Base-by-base conservation (phyloP, 2,888 invertebrate species). In the Tiphia femorata region DNA sequence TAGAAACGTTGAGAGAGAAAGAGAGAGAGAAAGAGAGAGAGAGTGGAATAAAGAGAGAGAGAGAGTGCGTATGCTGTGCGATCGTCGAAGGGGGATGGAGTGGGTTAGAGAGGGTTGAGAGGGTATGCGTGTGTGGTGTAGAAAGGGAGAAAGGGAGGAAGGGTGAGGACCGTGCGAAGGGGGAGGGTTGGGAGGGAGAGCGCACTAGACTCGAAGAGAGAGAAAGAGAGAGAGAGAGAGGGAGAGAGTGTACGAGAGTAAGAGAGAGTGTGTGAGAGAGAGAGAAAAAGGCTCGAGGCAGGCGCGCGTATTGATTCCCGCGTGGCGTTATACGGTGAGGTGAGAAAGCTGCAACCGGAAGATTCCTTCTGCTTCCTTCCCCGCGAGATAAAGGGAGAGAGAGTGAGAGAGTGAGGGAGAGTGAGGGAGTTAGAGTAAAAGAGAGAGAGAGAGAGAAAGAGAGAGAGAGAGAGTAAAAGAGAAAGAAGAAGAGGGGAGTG, bases 281-380 rank as follows among this genome's bases (percentile, higher is more conserved):
- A 14, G 44, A 23, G 46, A 47, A 49, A 38, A 27, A 14, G 40
- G 35, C 64, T 67, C 53, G 62, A 70, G 65, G 70, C 65, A 59
- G 62, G 67, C 65, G 64, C 62, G 63, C 64, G 65, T 70, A 67
- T 72, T 70, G 70, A 70, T 70, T 70, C 70, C 70, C 70, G 70
- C 71, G 71, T 71, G 71, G 71, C 70, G 70, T 70, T 70, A 59
- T 71, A 70, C 63, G 71, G 68, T 60, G 64, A 67, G 60, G 72
- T 62, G 67, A 66, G 71, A 65, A 65, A 67, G 70, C 70, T 72
- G 72, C 59, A 62, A 64, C 63, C 62, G 58, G 64, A 69, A 70
- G 71, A 70, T 67, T 67, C 46, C 60, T 62, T 58, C 65, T 65
- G 65, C 54, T 56, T 67, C 63, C 56, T 63, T 61, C 61, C 41